A percentile compares a stretch with the other conserved stretches of the same genome.
Conservation (phyloP, 2,113 vertebrate species). For the Datnioides undecimradiatus region DNA sequence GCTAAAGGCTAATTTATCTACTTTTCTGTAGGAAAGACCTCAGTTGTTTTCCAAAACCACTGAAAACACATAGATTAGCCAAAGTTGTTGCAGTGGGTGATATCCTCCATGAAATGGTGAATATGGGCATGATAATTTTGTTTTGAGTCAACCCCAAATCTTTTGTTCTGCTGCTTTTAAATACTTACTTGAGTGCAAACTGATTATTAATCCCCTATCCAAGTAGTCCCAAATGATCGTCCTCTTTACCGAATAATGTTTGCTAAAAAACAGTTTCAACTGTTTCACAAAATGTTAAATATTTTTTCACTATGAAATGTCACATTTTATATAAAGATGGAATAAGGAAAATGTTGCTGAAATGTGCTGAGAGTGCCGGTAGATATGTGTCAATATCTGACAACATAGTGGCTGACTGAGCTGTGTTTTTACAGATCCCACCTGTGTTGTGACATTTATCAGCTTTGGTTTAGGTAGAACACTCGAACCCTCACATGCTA, state of each 20-base stretch:
- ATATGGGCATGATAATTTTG: neutral
- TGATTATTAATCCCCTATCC: neutral
- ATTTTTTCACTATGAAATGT: no score
- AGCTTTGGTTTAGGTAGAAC: neutral
- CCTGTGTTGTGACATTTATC: neutral
- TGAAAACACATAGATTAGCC: neutral
- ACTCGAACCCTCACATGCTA: rapidly evolving
- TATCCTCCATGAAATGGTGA: neutral
- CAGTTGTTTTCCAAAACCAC: neutral
- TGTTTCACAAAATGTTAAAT: no score
- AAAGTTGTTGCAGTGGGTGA: neutral
- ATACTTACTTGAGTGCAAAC: neutral
- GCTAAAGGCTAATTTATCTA: neutral
- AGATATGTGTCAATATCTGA: no score
- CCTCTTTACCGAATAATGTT: neutral
- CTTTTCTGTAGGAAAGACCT: neutral
- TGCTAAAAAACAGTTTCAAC: neutral
- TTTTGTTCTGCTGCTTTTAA: neutral
- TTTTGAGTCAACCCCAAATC: neutral
- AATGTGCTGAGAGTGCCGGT: no score
- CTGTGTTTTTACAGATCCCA: neutral
- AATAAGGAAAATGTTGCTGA: no score
- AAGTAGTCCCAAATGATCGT: neutral
- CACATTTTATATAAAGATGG: no score
- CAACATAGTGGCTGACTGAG: neutral